phyloP scores from a whole-genome alignment of 2,888 invertebrate genomes.

The Drosophila nigricruria region DNA sequence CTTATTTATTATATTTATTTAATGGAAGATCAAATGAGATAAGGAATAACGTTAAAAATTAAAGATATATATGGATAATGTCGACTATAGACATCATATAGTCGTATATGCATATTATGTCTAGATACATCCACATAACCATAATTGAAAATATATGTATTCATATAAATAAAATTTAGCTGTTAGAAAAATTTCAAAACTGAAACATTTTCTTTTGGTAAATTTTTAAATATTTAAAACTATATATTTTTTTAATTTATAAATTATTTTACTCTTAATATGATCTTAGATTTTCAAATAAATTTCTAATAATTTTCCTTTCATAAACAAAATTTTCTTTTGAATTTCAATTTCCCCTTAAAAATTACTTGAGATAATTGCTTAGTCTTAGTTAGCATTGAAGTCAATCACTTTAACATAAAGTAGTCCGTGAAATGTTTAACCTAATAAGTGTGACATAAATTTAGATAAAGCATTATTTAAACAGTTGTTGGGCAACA shows the following conservation, averaged over 20 bases:
- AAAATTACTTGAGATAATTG: neutral
- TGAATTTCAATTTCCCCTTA: neutral
- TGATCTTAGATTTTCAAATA: neutral
- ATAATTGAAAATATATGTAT: no score
- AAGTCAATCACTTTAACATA: slow-evolving; percentile 2
- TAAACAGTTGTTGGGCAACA: slow-evolving; percentile 48
- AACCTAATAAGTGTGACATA: slow-evolving; percentile 21
- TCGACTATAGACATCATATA: no score
- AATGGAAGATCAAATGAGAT: neutral
- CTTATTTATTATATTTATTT: neutral
- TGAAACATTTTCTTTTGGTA: no score
- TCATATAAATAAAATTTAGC: no score
- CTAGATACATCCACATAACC: no score
- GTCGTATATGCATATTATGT: no score
- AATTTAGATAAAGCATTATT: slow-evolving; percentile 31
- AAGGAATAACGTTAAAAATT: neutral
- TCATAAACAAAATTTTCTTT: neutral
- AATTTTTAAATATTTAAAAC: no score
- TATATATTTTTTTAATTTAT: no score
- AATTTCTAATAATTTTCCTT: neutral
- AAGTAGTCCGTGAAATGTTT: neutral
- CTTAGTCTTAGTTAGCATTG: slow-evolving; percentile 1
- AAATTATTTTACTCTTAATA: no score
- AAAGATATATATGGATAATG: no score
- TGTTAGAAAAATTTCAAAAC: no score